Conservation (phyloP, 2,113 vertebrate genomes). For the Micronycteris hirsuta region DNA sequence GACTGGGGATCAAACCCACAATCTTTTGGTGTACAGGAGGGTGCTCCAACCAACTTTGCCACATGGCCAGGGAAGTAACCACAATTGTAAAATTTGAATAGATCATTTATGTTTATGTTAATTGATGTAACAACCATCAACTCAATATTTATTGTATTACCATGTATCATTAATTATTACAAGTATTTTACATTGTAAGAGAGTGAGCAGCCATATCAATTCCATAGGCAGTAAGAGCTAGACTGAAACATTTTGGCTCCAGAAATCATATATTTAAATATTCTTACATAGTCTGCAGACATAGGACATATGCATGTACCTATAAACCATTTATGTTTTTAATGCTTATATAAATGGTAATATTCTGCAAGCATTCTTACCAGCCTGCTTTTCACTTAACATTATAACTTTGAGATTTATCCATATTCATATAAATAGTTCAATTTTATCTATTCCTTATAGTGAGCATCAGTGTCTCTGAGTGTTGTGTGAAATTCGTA, state of each 20-base stretch:
- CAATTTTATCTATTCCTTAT: background rate
- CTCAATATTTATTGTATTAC: background rate
- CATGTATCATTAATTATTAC: background rate
- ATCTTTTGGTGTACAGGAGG: too few relatives aligned
- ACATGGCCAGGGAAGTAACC: background rate
- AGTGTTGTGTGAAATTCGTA: background rate
- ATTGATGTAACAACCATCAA: background rate
- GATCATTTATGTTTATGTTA: background rate
- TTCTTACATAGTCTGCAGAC: background rate
- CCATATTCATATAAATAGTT: background rate
- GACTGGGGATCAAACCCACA: too few relatives aligned
- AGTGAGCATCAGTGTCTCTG: background rate
- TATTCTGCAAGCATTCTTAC: background rate
- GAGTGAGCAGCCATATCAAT: background rate
- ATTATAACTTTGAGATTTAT: background rate
- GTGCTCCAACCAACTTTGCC: too few relatives aligned
- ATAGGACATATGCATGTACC: background rate
- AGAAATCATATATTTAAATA: background rate
- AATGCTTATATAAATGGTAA: background rate
- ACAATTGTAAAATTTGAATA: background rate
- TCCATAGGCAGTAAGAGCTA: background rate
- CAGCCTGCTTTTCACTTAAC: background rate
- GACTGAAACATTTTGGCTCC: background rate
- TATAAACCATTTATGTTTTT: background rate
- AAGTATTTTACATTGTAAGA: background rate